Percentiles rank a stretch among this genome's conserved stretches.
These are phyloP conservation scores for Caranx melampygus DNA, from an alignment of 2,113 vertebrate species.

Conservation along the genomic window DNA sequence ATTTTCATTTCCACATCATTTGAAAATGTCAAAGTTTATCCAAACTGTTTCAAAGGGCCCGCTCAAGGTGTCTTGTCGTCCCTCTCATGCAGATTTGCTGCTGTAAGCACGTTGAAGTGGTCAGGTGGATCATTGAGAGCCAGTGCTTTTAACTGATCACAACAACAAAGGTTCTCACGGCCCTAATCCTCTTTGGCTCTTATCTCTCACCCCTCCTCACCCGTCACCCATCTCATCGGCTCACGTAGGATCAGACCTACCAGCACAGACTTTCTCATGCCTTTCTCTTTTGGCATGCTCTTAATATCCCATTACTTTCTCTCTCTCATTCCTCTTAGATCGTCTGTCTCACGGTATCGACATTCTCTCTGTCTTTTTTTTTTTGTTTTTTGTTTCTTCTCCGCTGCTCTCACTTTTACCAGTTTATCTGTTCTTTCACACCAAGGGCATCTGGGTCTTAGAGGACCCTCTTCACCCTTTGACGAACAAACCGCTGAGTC, in stretches of 20 bases:
- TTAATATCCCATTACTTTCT: conserved; percentile 67
- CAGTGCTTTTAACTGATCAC: conserved; percentile 80
- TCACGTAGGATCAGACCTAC: conserved; percentile 73
- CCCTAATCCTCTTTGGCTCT: conserved; percentile 82
- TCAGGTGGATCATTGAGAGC: conserved; percentile 75
- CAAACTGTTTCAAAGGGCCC: not conserved
- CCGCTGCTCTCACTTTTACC: conserved; percentile 28
- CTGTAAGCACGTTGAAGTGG: conserved; percentile 62
- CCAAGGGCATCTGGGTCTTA: conserved; percentile 67
- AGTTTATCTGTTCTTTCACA: conserved; percentile 61
- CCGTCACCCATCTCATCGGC: conserved; percentile 76
- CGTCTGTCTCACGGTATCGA: conserved; percentile 22
- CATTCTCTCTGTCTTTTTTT: not conserved
- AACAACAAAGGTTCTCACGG: conserved; percentile 82
- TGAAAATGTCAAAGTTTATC: not conserved
- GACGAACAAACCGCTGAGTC: conserved; percentile 74
- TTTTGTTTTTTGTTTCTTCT: not conserved
- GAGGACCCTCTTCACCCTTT: conserved; percentile 59
- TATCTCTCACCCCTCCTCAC: conserved; percentile 74
- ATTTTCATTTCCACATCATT: not conserved
- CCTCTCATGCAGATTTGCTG: conserved; percentile 58
- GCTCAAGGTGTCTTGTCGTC: conserved; percentile 34
- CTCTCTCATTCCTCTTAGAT: conserved; percentile 55
- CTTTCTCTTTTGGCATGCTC: conserved; percentile 61
- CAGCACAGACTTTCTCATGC: conserved; percentile 71